phyloP scores from a whole-genome alignment of 2,113 vertebrate species.

The Orcinus orca region DNA sequence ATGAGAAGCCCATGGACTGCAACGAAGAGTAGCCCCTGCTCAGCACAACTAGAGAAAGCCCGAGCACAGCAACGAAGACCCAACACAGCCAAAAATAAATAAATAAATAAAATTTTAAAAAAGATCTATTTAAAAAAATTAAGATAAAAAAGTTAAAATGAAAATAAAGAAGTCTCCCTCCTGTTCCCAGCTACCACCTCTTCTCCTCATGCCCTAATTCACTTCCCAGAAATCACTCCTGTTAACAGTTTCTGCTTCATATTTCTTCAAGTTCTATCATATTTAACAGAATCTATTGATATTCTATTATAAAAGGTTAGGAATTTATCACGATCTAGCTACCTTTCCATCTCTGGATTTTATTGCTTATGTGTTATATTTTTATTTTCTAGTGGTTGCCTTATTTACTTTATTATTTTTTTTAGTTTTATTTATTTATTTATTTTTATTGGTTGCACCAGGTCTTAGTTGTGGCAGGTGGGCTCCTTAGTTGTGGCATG shows the following conservation, averaged over 20 bases:
- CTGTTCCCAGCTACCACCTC: neutral
- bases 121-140: neutral
- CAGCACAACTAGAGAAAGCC: too few species aligned
- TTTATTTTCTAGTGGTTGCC: neutral
- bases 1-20: too few species aligned
- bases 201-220: neutral
- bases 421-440: too few species aligned
- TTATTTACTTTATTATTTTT: neutral
- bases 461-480: too few species aligned
- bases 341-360: neutral
- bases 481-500: too few species aligned
- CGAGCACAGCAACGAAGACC: too few species aligned
- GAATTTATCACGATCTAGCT: neutral
- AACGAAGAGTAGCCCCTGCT: too few species aligned
- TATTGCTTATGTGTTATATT: neutral
- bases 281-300: neutral
- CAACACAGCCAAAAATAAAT: too few species aligned
- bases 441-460: too few species aligned
- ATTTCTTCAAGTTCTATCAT: neutral
- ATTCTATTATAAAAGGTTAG: neutral
- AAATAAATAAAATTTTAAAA: accelerated
- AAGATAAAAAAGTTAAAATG: neutral
- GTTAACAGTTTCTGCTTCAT: neutral
- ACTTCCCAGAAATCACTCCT: neutral
- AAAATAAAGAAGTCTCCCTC: neutral